Percentiles rank a stretch among this genome's conserved stretches.
Evolutionary conservation across 2,888 invertebrate genomes (phyloP).

Genomic region (Elgonia sp.): DNA sequence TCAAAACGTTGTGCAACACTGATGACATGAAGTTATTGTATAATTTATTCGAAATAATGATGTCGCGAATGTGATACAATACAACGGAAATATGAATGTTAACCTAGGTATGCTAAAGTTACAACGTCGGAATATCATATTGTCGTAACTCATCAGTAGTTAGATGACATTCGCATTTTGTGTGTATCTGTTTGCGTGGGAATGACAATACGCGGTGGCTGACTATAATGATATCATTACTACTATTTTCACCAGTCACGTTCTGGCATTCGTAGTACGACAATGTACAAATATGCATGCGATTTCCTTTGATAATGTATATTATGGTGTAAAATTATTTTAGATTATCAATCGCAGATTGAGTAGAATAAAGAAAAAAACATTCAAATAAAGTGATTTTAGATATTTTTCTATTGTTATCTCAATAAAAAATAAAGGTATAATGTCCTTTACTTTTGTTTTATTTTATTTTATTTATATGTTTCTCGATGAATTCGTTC

Average conservation of each 20-base stretch:
- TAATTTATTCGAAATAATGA: constrained; percentile 57
- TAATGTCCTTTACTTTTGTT: too few relatives aligned
- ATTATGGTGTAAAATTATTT: constrained; percentile 14
- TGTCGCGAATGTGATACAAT: constrained; percentile 47
- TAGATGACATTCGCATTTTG: constrained; percentile 64
- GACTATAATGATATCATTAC: constrained; percentile 60
- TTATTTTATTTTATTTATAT: too few relatives aligned
- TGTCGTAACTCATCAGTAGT: constrained; percentile 66
- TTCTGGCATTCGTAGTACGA: constrained; percentile 48
- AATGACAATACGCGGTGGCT: constrained; percentile 51
- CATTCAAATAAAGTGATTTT: too few relatives aligned
- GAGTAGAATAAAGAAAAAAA: too few relatives aligned
- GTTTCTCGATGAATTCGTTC: too few relatives aligned
- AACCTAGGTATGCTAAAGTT: constrained; percentile 37
- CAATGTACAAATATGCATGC: constrained; percentile 52
- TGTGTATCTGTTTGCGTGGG: constrained; percentile 38
- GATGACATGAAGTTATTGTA: constrained; percentile 39
- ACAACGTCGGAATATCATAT: constrained; percentile 53
- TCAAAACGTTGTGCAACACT: constrained; percentile 25
- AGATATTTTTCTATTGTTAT: too few relatives aligned
- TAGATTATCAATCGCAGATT: too few relatives aligned
- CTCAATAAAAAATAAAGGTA: too few relatives aligned
- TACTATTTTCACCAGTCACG: constrained; percentile 65
- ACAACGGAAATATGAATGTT: constrained; percentile 56
- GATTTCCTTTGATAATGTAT: constrained; percentile 40